A percentile compares a stretch with the other conserved stretches of the same genome.
Conservation (phyloP, 2,113 vertebrate species). For the Neotoma lepida region DNA sequence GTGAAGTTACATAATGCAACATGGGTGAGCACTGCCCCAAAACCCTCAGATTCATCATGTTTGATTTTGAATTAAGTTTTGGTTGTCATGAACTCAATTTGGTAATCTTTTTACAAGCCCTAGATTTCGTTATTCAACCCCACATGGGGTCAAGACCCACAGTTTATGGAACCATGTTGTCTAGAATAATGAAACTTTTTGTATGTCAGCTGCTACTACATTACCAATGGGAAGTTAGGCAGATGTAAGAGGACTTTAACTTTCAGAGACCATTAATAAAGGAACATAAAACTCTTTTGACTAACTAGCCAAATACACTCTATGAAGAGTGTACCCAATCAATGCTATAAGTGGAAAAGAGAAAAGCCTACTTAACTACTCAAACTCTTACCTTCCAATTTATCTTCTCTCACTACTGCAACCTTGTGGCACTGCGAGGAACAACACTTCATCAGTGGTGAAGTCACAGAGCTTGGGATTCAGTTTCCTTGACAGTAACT, state of each 20-base stretch:
- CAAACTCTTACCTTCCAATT: slow-evolving; percentile 91
- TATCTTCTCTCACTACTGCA: slow-evolving; percentile 95
- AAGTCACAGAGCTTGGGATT: neutral
- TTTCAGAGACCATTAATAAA: slow-evolving; percentile 77
- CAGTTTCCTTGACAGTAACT: slow-evolving; percentile 13
- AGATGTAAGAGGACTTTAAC: slow-evolving; percentile 58
- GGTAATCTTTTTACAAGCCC: neutral
- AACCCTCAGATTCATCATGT: neutral
- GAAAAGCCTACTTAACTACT: slow-evolving; percentile 49
- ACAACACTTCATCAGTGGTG: slow-evolving; percentile 68
- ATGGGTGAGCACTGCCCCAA: neutral
- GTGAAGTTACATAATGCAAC: neutral
- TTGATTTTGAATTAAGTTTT: neutral
- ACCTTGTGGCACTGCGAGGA: slow-evolving; percentile 94
- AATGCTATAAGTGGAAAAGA: slow-evolving; percentile 56
- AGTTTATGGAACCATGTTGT: neutral
- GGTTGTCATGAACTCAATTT: neutral
- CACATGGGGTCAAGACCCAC: neutral
- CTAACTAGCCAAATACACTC: slow-evolving; percentile 55
- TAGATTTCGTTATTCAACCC: neutral
- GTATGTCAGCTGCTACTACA: slow-evolving; percentile 9
- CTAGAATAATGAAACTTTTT: slow-evolving; percentile 5
- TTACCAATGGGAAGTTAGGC: slow-evolving; percentile 53
- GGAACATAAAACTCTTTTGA: slow-evolving; percentile 64
- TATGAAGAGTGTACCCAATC: slow-evolving; percentile 59